These are phyloP conservation scores for Drosophila algonquin DNA, from an alignment of 2,888 invertebrate species.

Conservation along the genomic window DNA sequence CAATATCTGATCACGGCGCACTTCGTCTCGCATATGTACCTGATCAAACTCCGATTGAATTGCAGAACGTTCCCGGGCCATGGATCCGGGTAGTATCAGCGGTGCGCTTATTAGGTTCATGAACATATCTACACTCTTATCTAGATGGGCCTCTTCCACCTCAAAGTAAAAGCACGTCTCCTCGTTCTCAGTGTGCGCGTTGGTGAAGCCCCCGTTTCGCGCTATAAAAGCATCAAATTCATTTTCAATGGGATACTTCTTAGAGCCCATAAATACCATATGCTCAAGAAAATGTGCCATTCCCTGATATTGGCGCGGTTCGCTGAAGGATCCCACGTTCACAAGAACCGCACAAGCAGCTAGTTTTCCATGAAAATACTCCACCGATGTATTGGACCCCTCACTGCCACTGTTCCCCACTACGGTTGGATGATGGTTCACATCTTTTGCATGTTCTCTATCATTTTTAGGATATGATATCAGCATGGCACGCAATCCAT, in stretches of 20 bases:
- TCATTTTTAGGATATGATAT: slow-evolving; percentile 86
- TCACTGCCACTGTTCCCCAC: neutral
- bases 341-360: slow-evolving; percentile 91
- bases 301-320: slow-evolving; percentile 91
- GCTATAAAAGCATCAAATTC: slow-evolving; percentile 92
- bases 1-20: slow-evolving; percentile 91
- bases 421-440: neutral
- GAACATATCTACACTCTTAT: slow-evolving; percentile 91
- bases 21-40: slow-evolving; percentile 89
- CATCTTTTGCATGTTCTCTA: slow-evolving; percentile 52
- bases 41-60: slow-evolving; percentile 96
- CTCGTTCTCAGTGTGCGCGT: slow-evolving; percentile 95
- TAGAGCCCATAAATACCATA: slow-evolving; percentile 97
- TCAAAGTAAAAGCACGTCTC: slow-evolving; percentile 95
- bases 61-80: slow-evolving; percentile 93
- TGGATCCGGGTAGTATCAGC: slow-evolving; percentile 91
- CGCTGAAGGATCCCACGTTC: slow-evolving; percentile 91
- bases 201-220: slow-evolving; percentile 93
- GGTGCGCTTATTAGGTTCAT: slow-evolving; percentile 95
- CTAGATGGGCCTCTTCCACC: slow-evolving; percentile 91
- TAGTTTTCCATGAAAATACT: slow-evolving; percentile 82
- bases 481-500: slow-evolving; percentile 89
- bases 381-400: slow-evolving; percentile 39
- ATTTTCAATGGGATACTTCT: slow-evolving; percentile 94
- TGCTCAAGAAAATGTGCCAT: slow-evolving; percentile 94